Evolutionary conservation across 2,888 invertebrate genomes (phyloP), one percentile per base, ranked within the genome.

Genomic region (Penaeus monodon): DNA sequence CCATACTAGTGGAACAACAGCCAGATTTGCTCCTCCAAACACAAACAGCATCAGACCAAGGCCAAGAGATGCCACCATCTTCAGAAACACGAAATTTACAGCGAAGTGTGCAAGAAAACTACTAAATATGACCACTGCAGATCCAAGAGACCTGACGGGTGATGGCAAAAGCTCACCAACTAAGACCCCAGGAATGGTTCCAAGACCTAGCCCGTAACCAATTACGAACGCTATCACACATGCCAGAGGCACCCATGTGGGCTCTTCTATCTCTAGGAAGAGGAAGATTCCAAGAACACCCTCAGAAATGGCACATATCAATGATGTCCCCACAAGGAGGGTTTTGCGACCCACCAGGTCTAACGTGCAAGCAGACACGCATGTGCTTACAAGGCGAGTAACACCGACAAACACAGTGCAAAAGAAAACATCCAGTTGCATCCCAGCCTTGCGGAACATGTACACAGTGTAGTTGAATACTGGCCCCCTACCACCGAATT

Each of bases 391-490:
- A 12, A 89, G 68, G 76, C 44, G 92, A 38, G 91, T 91, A 14
- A 91, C 89, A 14, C 92, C 92, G 87, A 93, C 92, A 6, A 92
- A 91, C 7, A 91, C 91, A 0, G 92, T 92, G 83, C 92, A 91
- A 12, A 91, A 85, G 63, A 92, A 92, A 44, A 92, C 91, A 22
- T 92, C 91, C 44, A 84, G 33, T 70, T 90, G 77, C 38, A 89
- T 91, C n/a, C 87, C 92, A 44, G 92, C 92, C 89, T 91, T 86
- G 91, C 91, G 91, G 90, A 92, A 92, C 73, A 93, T 92, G 49
- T 91, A 90, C 7, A 92, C 92, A 0, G 92, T 91, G 90, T 92
- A 93, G 89, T 92, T 92, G 92, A 93, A 92, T 82, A 93, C 91
- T 63, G 92, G 92, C 91, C 92, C 92, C 64, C 92, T 92, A 10